A percentile compares a stretch with the other conserved stretches of the same genome.
Evolutionary conservation across 1,140 invertebrate species (phyloP).

Genomic region (Trinorchestia longiramus): DNA sequence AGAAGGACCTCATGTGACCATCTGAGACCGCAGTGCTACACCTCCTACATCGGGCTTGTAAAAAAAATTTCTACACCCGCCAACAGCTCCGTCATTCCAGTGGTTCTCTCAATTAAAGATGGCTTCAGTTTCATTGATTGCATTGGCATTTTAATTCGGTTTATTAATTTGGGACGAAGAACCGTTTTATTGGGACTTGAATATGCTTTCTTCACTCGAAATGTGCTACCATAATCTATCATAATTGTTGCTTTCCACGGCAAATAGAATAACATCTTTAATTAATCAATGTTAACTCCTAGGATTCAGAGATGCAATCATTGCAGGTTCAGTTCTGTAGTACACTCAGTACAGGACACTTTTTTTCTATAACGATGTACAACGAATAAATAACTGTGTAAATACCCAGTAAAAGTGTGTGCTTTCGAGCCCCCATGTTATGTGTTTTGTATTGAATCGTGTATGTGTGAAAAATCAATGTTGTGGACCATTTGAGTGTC

Average conservation of each 20-base stretch:
- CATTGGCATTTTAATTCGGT: conserved; percentile 18
- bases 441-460: neutral
- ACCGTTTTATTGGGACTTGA: conserved; percentile 26
- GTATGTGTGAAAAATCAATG: neutral
- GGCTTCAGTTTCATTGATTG: neutral
- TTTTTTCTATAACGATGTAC: neutral
- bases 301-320: neutral
- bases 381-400: neutral
- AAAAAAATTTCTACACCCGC: neutral
- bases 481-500: neutral
- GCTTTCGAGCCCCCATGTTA: neutral
- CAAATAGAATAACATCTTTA: neutral
- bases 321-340: neutral
- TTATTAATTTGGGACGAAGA: neutral
- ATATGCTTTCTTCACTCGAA: neutral
- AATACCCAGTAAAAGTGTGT: neutral
- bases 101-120: neutral
- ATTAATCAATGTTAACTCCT: neutral
- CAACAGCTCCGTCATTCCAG: conserved; percentile 15
- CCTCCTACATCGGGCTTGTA: neutral
- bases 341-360: neutral
- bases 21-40: neutral
- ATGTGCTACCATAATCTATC: neutral
- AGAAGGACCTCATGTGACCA: neutral
- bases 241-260: neutral